A percentile compares a stretch with the other conserved stretches of the same genome.
Evolutionary conservation across 2,888 invertebrate species (phyloP).

Genomic region (Siphonodentalium dalli): DNA sequence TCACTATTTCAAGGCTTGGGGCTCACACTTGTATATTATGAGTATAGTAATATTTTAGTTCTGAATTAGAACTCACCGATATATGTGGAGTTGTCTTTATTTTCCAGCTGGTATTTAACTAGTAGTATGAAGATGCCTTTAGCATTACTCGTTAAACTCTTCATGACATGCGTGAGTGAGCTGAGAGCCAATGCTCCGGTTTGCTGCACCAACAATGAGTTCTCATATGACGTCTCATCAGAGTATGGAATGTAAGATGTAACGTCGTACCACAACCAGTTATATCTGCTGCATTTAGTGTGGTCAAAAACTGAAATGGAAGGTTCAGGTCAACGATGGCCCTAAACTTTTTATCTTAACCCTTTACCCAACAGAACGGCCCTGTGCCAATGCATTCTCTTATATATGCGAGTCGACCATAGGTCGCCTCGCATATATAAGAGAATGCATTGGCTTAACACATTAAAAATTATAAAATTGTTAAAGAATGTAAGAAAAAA

Average conservation of each 20-base stretch:
- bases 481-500: too few species aligned
- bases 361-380: too few species aligned
- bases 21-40: too few species aligned
- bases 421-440: too few species aligned
- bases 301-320: slow-evolving; percentile 84
- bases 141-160: slow-evolving; percentile 88
- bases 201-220: slow-evolving; percentile 81
- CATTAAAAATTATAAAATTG: too few species aligned
- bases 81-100: slow-evolving; percentile 76
- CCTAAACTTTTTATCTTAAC: too few species aligned
- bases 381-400: too few species aligned
- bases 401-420: too few species aligned
- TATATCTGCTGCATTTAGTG: slow-evolving; percentile 81
- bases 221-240: slow-evolving; percentile 75
- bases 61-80: slow-evolving; percentile 71
- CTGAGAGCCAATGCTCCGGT: slow-evolving; percentile 74
- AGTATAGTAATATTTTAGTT: neutral
- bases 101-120: slow-evolving; percentile 81
- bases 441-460: too few species aligned
- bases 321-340: too few species aligned
- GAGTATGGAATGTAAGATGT: slow-evolving; percentile 84
- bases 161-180: slow-evolving; percentile 87
- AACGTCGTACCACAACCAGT: slow-evolving; percentile 90
- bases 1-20: too few species aligned
- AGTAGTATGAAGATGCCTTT: slow-evolving; percentile 76